Evolutionary conservation across 2,888 invertebrate species (phyloP).

Genomic region (Andrena minutula): DNA sequence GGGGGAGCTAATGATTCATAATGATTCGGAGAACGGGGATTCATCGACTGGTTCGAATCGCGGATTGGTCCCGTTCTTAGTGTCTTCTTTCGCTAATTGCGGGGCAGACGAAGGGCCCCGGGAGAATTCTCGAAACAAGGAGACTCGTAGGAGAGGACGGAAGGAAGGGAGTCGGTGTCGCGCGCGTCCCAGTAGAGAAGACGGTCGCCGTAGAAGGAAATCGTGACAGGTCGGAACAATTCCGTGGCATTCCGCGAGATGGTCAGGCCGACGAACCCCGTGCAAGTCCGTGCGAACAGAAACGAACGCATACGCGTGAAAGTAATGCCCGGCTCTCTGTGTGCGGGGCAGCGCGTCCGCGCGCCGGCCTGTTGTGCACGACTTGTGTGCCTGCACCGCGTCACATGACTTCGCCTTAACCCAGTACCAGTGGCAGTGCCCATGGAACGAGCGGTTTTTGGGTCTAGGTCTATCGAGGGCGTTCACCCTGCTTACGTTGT

Average conservation of each 20-base stretch:
- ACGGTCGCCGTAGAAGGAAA: slow-evolving; percentile 29
- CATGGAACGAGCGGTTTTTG: slow-evolving; percentile 80
- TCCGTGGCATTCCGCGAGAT: slow-evolving; percentile 40
- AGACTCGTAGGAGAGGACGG: neutral
- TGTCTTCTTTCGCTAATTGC: slow-evolving; percentile 40
- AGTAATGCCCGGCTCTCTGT: slow-evolving; percentile 48
- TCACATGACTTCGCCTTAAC: slow-evolving; percentile 81
- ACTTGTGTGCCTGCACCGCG: slow-evolving; percentile 70
- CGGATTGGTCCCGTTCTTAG: slow-evolving; percentile 21
- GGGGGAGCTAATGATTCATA: slow-evolving; percentile 45
- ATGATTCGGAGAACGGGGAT: neutral
- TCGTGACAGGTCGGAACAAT: slow-evolving; percentile 37
- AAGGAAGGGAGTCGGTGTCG: neutral
- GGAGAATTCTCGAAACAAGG: neutral
- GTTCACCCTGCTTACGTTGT: slow-evolving; percentile 80
- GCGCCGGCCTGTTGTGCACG: slow-evolving; percentile 44
- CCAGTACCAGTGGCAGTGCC: slow-evolving; percentile 80
- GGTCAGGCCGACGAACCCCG: slow-evolving; percentile 52
- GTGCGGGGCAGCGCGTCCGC: slow-evolving; percentile 3
- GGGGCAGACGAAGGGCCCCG: slow-evolving; percentile 17
- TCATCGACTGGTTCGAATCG: neutral
- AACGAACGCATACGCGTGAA: slow-evolving; percentile 62
- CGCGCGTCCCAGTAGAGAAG: slow-evolving; percentile 19
- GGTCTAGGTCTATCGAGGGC: slow-evolving; percentile 84
- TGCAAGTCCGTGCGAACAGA: slow-evolving; percentile 13